Base-by-base conservation (phyloP, 2,888 invertebrate genomes). In the Exocentrus adspersus region DNA sequence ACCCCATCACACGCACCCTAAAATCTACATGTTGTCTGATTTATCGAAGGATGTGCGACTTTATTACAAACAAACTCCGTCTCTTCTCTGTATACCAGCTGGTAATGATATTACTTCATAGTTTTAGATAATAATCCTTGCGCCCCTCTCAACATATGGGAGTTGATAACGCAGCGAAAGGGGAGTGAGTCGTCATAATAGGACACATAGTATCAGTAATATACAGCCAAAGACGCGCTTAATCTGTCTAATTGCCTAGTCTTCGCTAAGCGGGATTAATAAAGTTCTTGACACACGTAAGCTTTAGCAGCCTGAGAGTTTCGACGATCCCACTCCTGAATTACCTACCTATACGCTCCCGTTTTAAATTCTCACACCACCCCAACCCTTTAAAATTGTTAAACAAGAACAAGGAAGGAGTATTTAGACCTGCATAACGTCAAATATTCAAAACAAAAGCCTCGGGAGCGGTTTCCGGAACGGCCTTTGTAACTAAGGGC, bases 401-500 rank as follows among this genome's bases (percentile, higher is more conserved):
- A n/a, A n/a, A 37, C 37, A 37, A 37, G 37, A 37, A 37, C n/a
- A 30, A 30, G n/a, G n/a, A 24, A 24, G 24, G 7, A 24, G 4
- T 24, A 20, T 45, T 48, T 48, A 48, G n/a, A 16, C 17, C 28
- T 48, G 28, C 28, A 48, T 48, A 48, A 37, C 37, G 14, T 37
- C 14, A 37, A 37, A 28, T 48, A 48, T 48, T 48, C 28, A 19
- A 48, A 48, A 17, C 12, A 48, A 48, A 48, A 14, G 48, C 28
- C 12, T 24, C 41, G 41, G 12, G 21, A 53, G 53, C 41, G 53
- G 53, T 53, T 37, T 42, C 53, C 16, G 42, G 24, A 53, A n/a
- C n/a, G 21, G 53, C 53, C 24, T 53, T 42, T 41, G 53, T 53
- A 21, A 53, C 20, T 53, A 16, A n/a, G 19, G 41, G 53, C 42